phyloP scores from a whole-genome alignment of 2,113 vertebrate genomes.

The Thryonomys swinderianus region DNA sequence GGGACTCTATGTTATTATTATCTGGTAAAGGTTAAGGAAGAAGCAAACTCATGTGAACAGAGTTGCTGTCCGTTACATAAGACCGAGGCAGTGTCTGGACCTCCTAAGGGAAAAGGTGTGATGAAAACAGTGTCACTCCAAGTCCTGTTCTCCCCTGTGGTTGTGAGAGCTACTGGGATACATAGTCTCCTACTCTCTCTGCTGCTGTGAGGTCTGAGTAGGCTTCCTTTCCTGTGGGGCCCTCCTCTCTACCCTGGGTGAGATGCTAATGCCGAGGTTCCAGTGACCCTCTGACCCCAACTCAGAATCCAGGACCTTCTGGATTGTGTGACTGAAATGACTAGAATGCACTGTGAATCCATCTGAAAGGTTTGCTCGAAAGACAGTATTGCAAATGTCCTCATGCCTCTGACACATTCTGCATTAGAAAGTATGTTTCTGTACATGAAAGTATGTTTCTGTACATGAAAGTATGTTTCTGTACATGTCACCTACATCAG shows the following conservation, averaged over 20 bases:
- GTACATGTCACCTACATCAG: background rate
- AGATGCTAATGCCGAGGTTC: background rate
- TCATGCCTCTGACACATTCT: background rate
- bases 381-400: background rate
- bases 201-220: conserved; percentile 1
- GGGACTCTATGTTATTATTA: background rate
- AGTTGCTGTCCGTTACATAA: conserved; percentile 75
- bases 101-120: conserved; percentile 44
- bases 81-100: conserved; percentile 18
- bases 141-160: conserved; percentile 66
- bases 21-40: background rate
- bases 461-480: background rate
- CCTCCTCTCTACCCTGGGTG: background rate
- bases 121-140: conserved; percentile 70
- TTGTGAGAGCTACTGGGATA: conserved; percentile 36
- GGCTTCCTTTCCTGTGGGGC: background rate
- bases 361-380: background rate
- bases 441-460: too few species aligned
- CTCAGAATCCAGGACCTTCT: background rate
- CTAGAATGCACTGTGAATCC: background rate
- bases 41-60: conserved; percentile 34
- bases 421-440: too few species aligned
- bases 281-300: conserved; percentile 15
- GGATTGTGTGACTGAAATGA: background rate
- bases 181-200: conserved; percentile 8